A percentile compares a stretch with the other conserved stretches of the same genome.
phyloP scores from a whole-genome alignment of 92 coral and sea anemone genomes.

The Muricea muricata region DNA sequence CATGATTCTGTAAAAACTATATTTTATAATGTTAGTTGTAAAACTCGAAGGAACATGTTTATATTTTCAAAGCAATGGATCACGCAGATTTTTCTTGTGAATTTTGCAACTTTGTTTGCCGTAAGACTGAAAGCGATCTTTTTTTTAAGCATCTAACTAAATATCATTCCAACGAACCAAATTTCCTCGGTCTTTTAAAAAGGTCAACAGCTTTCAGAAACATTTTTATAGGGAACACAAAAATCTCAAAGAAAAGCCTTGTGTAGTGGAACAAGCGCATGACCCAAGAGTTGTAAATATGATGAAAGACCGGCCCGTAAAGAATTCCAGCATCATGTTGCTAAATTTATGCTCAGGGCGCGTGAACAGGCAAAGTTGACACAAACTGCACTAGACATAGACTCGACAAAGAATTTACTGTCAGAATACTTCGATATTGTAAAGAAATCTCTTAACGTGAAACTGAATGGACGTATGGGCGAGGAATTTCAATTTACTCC shows the following conservation, averaged over 20 bases:
- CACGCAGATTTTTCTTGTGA: conserved; percentile 28
- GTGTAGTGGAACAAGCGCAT: too few species aligned
- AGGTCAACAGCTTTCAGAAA: conserved; percentile 45
- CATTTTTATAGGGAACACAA: conserved; percentile 38
- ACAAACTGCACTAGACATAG: conserved; percentile 43
- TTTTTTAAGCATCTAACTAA: conserved; percentile 33
- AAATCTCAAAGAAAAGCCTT: too few species aligned
- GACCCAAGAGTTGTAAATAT: not conserved
- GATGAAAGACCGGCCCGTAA: not conserved
- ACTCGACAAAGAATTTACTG: conserved; percentile 41
- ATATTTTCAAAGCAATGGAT: too few species aligned
- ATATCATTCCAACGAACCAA: conserved; percentile 50
- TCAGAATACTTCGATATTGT: conserved; percentile 36
- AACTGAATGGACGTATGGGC: not conserved
- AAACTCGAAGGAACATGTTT: not conserved
- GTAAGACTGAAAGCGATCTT: not conserved
- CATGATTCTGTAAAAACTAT: too few species aligned
- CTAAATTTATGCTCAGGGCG: not conserved
- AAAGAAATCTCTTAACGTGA: conserved; percentile 15
- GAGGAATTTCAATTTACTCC: conserved; percentile 34
- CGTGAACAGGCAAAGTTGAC: conserved; percentile 22
- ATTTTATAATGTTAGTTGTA: too few species aligned
- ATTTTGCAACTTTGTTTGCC: conserved; percentile 44
- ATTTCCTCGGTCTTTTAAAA: conserved; percentile 50
- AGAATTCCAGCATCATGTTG: not conserved